Percentiles rank a stretch among this genome's conserved stretches.
Conservation (phyloP, 2,888 invertebrate genomes). For the Alentia gelatinosa region DNA sequence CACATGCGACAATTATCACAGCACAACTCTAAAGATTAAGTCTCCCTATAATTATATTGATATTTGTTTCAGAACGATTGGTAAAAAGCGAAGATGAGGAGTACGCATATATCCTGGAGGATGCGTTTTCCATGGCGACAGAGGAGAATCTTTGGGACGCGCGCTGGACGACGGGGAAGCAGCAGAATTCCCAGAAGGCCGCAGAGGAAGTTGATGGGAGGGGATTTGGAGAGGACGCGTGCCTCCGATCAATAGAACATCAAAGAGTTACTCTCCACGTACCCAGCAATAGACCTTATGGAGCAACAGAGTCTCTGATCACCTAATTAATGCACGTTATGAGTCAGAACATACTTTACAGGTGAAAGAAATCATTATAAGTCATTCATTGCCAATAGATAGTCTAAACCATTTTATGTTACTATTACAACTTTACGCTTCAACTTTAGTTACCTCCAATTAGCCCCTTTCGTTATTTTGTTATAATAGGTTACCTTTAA, state of each 20-base stretch:
- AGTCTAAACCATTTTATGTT: no score
- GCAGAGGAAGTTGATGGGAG: background rate
- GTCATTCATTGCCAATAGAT: background rate
- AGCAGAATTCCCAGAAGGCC: background rate
- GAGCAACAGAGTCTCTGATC: background rate
- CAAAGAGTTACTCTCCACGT: background rate
- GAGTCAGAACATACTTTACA: background rate
- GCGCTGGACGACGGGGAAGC: background rate
- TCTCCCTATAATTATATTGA: background rate
- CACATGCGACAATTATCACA: background rate
- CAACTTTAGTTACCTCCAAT: no score
- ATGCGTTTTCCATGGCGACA: conserved; percentile 34
- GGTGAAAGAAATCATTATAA: background rate
- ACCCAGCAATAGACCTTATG: background rate
- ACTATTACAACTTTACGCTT: background rate
- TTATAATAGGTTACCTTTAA: no score
- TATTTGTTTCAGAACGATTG: background rate
- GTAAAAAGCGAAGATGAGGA: background rate
- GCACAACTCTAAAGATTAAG: background rate
- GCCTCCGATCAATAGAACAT: background rate
- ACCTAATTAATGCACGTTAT: background rate
- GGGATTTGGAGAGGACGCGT: background rate
- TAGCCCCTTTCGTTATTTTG: no score
- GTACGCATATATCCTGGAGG: conserved; percentile 32
- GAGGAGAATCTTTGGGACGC: conserved; percentile 42